Evolutionary conservation across 1,140 invertebrate genomes (phyloP).

Genomic region (Drosophila teissieri): DNA sequence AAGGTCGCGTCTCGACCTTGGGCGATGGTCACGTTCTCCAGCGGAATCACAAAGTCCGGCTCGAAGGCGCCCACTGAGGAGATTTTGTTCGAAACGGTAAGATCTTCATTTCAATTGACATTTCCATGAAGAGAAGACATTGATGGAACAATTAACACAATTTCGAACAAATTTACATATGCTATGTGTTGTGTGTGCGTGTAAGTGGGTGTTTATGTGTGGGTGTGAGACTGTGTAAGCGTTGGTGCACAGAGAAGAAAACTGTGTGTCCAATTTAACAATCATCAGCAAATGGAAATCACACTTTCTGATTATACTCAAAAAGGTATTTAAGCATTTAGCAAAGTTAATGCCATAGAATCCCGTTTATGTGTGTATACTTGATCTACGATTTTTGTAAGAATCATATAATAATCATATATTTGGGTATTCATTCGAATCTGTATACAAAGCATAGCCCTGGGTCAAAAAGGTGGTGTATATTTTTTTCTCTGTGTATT

Average conservation of each 20-base stretch:
- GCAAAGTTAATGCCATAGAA: no score
- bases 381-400: no score
- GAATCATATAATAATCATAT: no score
- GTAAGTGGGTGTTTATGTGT: background rate
- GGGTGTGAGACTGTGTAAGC: background rate
- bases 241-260: slow-evolving; percentile 1
- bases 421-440: no score
- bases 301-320: no score
- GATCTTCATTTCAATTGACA: slow-evolving; percentile 80
- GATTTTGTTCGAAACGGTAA: slow-evolving; percentile 84
- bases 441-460: no score
- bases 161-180: slow-evolving; percentile 52
- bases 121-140: slow-evolving; percentile 76
- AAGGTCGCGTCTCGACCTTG: slow-evolving; percentile 94
- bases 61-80: slow-evolving; percentile 87
- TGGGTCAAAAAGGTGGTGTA: no score
- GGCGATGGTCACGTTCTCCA: slow-evolving; percentile 94
- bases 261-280: background rate
- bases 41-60: slow-evolving; percentile 93
- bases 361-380: no score
- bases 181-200: slow-evolving; percentile 4
- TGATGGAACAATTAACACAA: slow-evolving; percentile 76
- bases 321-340: no score
- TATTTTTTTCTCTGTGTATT: background rate
- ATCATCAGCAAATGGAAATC: background rate